Percentiles rank a stretch among this genome's conserved stretches.
Evolutionary conservation across 2,797 vertebrate genomes (phyloP).

Genomic region (Morus bassanus): DNA sequence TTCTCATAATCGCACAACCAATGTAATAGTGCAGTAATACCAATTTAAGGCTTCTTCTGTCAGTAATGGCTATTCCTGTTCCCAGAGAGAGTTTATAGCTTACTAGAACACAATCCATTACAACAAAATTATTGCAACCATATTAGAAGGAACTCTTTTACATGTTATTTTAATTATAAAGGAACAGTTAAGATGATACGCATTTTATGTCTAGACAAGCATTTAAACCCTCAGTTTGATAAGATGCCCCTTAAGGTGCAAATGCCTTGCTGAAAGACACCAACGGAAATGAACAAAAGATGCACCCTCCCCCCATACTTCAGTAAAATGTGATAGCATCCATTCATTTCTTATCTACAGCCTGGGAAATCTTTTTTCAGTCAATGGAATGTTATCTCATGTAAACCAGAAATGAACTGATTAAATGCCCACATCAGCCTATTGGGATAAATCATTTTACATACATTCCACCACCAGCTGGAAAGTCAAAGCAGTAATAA

Average conservation of each 20-base stretch:
- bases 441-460: background rate
- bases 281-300: background rate
- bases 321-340: background rate
- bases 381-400: background rate
- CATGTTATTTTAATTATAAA: background rate
- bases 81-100: background rate
- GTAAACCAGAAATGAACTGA: slow-evolving; percentile 7
- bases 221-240: background rate
- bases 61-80: background rate
- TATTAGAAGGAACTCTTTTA: background rate
- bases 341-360: background rate
- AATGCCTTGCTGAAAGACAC: background rate
- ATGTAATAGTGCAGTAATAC: background rate
- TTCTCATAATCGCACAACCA: background rate
- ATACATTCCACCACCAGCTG: background rate
- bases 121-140: background rate
- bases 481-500: background rate
- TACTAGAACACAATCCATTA: background rate
- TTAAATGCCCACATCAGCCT: background rate
- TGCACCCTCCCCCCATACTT: background rate
- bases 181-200: background rate
- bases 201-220: background rate
- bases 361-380: background rate
- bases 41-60: background rate
- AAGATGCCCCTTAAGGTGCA: background rate